Conservation (phyloP, 2,888 invertebrate species). For the Cyclophora punctaria region DNA sequence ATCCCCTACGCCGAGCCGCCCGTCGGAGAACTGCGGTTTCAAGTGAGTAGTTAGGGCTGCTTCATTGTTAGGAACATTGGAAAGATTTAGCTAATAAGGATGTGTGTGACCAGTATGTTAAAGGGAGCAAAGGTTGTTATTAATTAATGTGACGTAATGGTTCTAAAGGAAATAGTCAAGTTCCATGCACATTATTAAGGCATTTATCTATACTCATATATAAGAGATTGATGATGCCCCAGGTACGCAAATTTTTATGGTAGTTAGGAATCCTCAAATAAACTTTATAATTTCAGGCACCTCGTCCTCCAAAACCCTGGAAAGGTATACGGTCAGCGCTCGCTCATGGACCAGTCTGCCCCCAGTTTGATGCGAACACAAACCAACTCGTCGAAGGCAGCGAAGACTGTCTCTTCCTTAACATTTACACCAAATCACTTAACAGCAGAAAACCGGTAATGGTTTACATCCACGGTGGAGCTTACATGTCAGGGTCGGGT, state of each 20-base stretch:
- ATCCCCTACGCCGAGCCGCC: slow-evolving; percentile 51
- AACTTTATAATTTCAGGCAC: slow-evolving; percentile 8
- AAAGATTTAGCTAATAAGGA: too few species aligned
- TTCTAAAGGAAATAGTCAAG: too few species aligned
- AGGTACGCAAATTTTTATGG: too few species aligned
- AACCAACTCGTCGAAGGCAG: slow-evolving; percentile 16
- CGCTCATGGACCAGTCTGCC: slow-evolving; percentile 8
- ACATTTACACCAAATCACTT: slow-evolving; percentile 29
- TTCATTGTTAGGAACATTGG: background rate
- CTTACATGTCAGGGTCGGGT: slow-evolving; percentile 29
- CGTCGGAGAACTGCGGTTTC: slow-evolving; percentile 40
- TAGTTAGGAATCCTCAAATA: too few species aligned
- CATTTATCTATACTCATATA: too few species aligned
- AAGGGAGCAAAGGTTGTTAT: too few species aligned
- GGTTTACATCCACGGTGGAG: slow-evolving; percentile 36
- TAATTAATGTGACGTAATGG: too few species aligned
- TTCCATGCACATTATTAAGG: too few species aligned
- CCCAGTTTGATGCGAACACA: slow-evolving; percentile 4
- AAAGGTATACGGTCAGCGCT: slow-evolving; percentile 31
- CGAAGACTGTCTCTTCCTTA: slow-evolving; percentile 41
- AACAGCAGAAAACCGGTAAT: slow-evolving; percentile 14
- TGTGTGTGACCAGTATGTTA: too few species aligned
- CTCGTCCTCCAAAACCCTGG: slow-evolving; percentile 28
- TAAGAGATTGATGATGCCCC: too few species aligned
- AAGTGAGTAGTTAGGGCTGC: slow-evolving; percentile 24